Evolutionary conservation across 2,113 vertebrate genomes (phyloP).

Genomic region (Erinaceus europaeus): DNA sequence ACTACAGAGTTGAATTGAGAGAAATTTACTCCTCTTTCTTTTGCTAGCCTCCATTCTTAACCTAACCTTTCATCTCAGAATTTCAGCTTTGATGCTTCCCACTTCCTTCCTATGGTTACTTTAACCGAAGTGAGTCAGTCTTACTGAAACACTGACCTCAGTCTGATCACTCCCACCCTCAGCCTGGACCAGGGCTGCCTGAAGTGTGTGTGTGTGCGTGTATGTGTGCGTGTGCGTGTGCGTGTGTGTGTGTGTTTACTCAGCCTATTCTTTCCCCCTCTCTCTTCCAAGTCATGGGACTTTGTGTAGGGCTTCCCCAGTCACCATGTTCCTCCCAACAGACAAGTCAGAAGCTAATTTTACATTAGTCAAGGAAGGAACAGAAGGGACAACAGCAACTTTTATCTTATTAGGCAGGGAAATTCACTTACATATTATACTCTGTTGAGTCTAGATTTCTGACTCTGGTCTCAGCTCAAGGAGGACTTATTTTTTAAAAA

Average conservation of each 20-base stretch:
- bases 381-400: not conserved
- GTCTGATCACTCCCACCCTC: conserved; percentile 2
- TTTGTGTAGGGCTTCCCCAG: conserved; percentile 55
- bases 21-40: not conserved
- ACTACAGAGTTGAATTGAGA: not conserved
- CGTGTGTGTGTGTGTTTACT: conserved; percentile 7
- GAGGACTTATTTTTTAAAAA: not conserved
- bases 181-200: not conserved
- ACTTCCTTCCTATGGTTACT: conserved; percentile 81
- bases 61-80: conserved; percentile 64
- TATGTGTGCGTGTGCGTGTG: not conserved
- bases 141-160: conserved; percentile 81
- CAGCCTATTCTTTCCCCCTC: not conserved
- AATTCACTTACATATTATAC: not conserved
- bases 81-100: conserved; percentile 66
- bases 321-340: not conserved
- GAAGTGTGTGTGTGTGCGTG: not conserved
- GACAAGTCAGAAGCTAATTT: conserved; percentile 12
- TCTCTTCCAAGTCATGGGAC: conserved; percentile 20
- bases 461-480: not conserved
- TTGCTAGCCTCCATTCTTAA: conserved; percentile 42
- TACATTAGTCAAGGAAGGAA: not conserved
- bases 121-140: conserved; percentile 73
- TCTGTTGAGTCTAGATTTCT: not conserved
- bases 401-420: not conserved